Evolutionary conservation across 2,797 vertebrate genomes (phyloP).

Genomic region (Chelon auratus): DNA sequence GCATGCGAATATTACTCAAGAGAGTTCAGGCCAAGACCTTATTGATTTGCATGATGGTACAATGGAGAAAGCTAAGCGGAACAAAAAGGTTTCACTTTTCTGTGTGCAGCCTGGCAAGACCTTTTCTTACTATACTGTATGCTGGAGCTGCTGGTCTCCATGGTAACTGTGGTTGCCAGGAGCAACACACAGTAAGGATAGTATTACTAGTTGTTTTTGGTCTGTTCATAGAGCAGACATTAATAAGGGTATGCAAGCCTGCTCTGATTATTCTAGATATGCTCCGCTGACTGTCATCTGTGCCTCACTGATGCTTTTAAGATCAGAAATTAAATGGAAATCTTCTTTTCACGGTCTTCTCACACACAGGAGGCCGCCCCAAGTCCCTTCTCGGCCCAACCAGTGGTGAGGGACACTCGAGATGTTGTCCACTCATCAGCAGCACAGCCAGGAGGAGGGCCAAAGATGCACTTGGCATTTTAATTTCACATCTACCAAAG

Average conservation of each 20-base stretch:
- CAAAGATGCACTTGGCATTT: neutral
- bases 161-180: constrained; percentile 52
- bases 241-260: constrained; percentile 29
- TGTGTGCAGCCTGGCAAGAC: constrained; percentile 21
- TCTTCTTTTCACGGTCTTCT: constrained; percentile 26
- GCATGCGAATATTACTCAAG: neutral
- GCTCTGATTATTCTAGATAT: neutral
- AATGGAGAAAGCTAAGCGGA: constrained; percentile 20
- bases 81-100: constrained; percentile 21
- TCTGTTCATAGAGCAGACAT: constrained; percentile 5
- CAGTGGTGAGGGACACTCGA: constrained; percentile 60
- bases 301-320: neutral
- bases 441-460: neutral
- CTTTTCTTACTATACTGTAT: constrained; percentile 19
- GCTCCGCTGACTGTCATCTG: neutral
- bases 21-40: neutral
- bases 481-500: neutral
- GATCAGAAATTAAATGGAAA: constrained; percentile 1
- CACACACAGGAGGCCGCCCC: constrained; percentile 68
- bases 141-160: constrained; percentile 45
- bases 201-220: constrained; percentile 22
- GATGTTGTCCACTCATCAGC: neutral
- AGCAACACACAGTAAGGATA: constrained; percentile 38
- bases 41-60: constrained; percentile 14
- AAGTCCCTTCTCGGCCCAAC: constrained; percentile 66